A percentile compares a stretch with the other conserved stretches of the same genome.
Conservation (phyloP, 2,797 vertebrate genomes). For the Macroramphosus scolopax region DNA sequence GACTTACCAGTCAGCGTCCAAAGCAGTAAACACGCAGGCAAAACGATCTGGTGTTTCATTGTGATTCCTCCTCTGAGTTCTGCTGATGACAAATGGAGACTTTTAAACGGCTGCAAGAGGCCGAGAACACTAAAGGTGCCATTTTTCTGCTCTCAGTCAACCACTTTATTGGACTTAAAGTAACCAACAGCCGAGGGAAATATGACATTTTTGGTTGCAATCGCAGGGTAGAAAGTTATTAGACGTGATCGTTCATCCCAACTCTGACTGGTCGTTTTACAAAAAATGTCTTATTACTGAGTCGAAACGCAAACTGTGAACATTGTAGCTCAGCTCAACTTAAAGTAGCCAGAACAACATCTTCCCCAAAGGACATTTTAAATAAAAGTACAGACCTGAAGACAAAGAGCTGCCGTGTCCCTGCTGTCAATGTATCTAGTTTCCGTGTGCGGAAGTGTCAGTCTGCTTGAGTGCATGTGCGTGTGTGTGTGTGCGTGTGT, state of each 20-base stretch:
- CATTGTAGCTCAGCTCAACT: no score
- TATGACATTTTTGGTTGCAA: no score
- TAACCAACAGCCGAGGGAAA: neutral
- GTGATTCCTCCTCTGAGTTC: neutral
- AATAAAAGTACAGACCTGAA: constrained; percentile 28
- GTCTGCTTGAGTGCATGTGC: constrained; percentile 8
- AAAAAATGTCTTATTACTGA: no score
- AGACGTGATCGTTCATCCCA: no score
- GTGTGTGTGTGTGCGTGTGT: constrained; percentile 3
- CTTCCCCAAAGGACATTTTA: neutral
- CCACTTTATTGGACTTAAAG: constrained; percentile 49
- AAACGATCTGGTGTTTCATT: neutral
- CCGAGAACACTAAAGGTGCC: constrained; percentile 33
- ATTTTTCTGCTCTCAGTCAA: constrained; percentile 41
- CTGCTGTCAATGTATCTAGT: constrained; percentile 4
- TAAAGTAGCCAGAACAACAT: neutral
- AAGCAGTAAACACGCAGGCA: constrained; percentile 25
- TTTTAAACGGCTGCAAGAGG: neutral
- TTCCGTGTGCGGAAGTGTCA: constrained; percentile 3
- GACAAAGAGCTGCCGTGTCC: constrained; percentile 4
- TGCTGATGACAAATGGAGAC: constrained; percentile 15
- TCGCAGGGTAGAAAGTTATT: no score
- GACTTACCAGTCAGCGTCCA: constrained; percentile 48
- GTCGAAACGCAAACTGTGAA: no score
- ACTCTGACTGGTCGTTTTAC: no score